Percentiles rank a stretch among this genome's conserved stretches.
These are phyloP conservation scores for Piezodorus guildinii DNA, from an alignment of 1,140 invertebrate genomes.

Conservation along the genomic window DNA sequence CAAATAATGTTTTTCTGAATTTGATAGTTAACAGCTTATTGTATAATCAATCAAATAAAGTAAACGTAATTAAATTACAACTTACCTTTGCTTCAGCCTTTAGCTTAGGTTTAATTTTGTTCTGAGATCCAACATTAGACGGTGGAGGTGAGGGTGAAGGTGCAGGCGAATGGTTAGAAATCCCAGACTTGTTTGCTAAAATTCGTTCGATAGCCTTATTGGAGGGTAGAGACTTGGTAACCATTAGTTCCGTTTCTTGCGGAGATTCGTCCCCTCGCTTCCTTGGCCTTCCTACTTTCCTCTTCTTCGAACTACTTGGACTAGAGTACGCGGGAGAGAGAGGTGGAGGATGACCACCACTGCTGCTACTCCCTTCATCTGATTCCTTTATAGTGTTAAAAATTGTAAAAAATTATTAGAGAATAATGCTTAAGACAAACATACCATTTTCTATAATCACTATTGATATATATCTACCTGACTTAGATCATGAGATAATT, in stretches of 20 bases:
- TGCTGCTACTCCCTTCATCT: conserved; percentile 7
- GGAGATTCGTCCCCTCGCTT: conserved; percentile 48
- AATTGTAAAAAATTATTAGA: not conserved
- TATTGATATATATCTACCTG: not conserved
- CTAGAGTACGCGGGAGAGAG: conserved; percentile 36
- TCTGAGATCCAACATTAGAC: conserved; percentile 12
- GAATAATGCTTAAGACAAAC: not conserved
- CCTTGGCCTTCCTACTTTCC: conserved; percentile 69
- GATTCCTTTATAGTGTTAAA: conserved; percentile 13
- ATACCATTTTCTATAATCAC: not conserved
- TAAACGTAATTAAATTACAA: not conserved
- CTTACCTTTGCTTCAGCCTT: conserved; percentile 30
- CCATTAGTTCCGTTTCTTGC: conserved; percentile 60
- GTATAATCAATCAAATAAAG: not conserved
- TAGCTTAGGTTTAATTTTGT: conserved; percentile 31
- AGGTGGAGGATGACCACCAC: conserved; percentile 3
- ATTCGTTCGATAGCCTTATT: conserved; percentile 51
- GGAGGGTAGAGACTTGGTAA: conserved; percentile 47
- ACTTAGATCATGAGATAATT: conserved; percentile 3
- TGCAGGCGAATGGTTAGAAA: not conserved
- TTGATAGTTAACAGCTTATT: not conserved
- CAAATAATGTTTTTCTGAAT: too few species aligned
- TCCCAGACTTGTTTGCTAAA: conserved; percentile 33
- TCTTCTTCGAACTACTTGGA: conserved; percentile 65
- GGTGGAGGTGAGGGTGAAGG: too few species aligned